Evolutionary conservation across 2,888 invertebrate genomes (phyloP).

Genomic region (Chymomyza caudatula): DNA sequence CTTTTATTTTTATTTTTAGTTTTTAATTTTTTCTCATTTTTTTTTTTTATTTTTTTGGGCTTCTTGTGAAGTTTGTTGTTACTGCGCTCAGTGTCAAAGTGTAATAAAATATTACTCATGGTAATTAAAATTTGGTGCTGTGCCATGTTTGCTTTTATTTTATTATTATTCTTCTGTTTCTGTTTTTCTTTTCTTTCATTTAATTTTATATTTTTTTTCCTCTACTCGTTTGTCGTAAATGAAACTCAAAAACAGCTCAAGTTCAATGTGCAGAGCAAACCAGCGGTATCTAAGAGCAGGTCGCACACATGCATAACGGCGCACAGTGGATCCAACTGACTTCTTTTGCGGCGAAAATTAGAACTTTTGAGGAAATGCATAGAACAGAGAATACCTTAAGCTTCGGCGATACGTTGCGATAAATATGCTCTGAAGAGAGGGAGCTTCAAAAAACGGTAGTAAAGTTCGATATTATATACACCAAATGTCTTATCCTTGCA

Average conservation of each 20-base stretch:
- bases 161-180: slow-evolving; percentile 17
- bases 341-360: too few species aligned
- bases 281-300: background rate
- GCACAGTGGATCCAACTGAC: too few species aligned
- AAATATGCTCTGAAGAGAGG: too few species aligned
- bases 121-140: slow-evolving; percentile 64
- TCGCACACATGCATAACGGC: background rate
- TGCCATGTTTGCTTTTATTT: slow-evolving; percentile 12
- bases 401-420: too few species aligned
- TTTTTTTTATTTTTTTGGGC: background rate
- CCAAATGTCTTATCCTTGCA: too few species aligned
- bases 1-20: slow-evolving; percentile 1
- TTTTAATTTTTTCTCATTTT: slow-evolving; percentile 3
- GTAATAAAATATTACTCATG: slow-evolving; percentile 72
- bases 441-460: too few species aligned
- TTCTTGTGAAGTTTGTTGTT: slow-evolving; percentile 3
- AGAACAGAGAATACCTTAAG: too few species aligned
- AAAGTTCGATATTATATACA: too few species aligned
- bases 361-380: too few species aligned
- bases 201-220: slow-evolving; percentile 37
- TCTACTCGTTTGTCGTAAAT: slow-evolving; percentile 35
- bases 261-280: slow-evolving; percentile 63
- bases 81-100: slow-evolving; percentile 61
- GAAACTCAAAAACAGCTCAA: slow-evolving; percentile 47
- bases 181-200: slow-evolving; percentile 21